phyloP scores from a whole-genome alignment of 2,797 vertebrate genomes.

The Oreonectes daqikongensis region DNA sequence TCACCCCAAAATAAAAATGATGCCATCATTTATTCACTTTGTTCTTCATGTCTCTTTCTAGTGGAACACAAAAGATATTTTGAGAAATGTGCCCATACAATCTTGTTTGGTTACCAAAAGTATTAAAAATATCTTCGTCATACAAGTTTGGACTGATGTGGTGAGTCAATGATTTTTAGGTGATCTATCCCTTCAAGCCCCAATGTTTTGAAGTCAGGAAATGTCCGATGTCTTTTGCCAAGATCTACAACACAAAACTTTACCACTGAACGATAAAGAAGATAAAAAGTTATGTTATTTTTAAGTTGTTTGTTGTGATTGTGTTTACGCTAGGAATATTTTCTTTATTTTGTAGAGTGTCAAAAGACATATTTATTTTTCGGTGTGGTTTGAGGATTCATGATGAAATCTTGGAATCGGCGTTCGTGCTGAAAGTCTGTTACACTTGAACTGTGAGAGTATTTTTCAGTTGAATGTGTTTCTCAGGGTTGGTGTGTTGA shows the following conservation, averaged over 20 bases:
- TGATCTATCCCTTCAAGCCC: no score
- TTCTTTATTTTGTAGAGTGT: constrained; percentile 6
- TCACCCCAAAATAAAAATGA: no score
- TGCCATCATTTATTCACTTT: no score
- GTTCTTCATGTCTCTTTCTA: no score
- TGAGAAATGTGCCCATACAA: no score
- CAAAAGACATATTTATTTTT: constrained; percentile 8
- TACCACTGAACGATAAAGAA: not conserved
- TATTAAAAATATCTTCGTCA: no score
- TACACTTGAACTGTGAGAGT: constrained; percentile 7
- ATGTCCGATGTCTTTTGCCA: not conserved
- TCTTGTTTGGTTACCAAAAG: no score
- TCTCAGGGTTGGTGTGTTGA: constrained; percentile 23
- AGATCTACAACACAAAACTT: constrained; percentile 1
- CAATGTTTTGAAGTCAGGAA: constrained; percentile 8
- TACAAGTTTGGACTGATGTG: no score
- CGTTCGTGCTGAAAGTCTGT: not conserved
- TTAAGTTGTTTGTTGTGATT: not conserved
- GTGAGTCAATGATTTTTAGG: no score
- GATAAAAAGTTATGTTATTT: not conserved
- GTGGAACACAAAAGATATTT: no score
- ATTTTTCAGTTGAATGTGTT: constrained; percentile 13
- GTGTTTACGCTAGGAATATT: not conserved
- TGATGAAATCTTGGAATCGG: not conserved
- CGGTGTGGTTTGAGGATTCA: not conserved